These are phyloP conservation scores for Piscicola geometra DNA, from an alignment of 2,888 invertebrate species.

Conservation along the genomic window DNA sequence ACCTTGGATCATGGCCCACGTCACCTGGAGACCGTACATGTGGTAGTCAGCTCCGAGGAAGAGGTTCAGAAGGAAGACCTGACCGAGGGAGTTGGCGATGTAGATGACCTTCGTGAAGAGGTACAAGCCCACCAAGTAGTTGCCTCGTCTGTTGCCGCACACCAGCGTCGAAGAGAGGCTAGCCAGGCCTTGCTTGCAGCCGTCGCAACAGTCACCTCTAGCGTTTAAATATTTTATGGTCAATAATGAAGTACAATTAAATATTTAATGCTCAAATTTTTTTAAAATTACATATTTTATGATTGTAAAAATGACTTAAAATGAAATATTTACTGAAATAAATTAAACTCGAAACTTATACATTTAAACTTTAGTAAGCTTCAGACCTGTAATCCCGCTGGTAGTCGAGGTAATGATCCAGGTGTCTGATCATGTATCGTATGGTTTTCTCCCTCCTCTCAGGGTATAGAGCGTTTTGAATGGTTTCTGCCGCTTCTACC, in stretches of 20 bases:
- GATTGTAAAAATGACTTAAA: neutral
- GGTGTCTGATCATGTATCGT: constrained; percentile 40
- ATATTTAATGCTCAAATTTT: no score
- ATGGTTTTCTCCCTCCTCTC: constrained; percentile 40
- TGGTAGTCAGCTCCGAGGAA: constrained; percentile 56
- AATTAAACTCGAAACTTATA: neutral
- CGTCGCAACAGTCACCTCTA: constrained; percentile 50
- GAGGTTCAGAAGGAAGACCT: constrained; percentile 53
- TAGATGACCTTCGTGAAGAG: constrained; percentile 55
- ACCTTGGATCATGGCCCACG: constrained; percentile 53
- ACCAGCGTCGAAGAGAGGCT: constrained; percentile 49
- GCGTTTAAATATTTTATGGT: no score
- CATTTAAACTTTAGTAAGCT: neutral
- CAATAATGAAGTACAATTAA: no score
- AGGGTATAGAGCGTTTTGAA: constrained; percentile 36
- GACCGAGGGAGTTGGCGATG: constrained; percentile 56
- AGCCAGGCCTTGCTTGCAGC: constrained; percentile 49
- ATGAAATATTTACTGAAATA: neutral
- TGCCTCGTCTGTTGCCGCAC: constrained; percentile 57
- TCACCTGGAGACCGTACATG: constrained; percentile 56
- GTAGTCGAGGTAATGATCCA: constrained; percentile 46
- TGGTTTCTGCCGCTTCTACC: constrained; percentile 40
- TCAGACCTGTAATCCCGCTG: constrained; percentile 47
- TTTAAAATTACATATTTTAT: neutral
- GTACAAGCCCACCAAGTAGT: constrained; percentile 57